Evolutionary conservation across 2,113 vertebrate genomes (phyloP).

Genomic region (Cyprinodon tularosa): DNA sequence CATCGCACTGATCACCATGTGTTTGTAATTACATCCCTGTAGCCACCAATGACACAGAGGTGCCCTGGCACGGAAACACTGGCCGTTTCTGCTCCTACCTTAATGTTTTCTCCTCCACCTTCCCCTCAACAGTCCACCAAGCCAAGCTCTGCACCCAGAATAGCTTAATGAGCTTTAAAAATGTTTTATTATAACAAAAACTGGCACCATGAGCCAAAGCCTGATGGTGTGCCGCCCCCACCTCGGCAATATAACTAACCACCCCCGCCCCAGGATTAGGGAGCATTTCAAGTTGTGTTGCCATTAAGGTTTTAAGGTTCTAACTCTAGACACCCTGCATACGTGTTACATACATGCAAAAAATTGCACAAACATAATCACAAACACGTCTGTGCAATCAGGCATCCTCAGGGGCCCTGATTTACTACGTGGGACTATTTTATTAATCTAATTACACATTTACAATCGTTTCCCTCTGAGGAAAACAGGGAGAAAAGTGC

Average conservation of each 20-base stretch:
- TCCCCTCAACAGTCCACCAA: slow-evolving; percentile 19
- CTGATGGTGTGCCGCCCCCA: slow-evolving; percentile 40
- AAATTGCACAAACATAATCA: slow-evolving; percentile 27
- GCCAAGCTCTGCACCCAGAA: slow-evolving; percentile 69
- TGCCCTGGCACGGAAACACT: slow-evolving; percentile 68
- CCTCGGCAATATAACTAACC: slow-evolving; percentile 45
- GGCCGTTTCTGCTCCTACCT: slow-evolving; percentile 48
- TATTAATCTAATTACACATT: slow-evolving; percentile 80
- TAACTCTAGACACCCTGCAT: slow-evolving; percentile 26
- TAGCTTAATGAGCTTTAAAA: slow-evolving; percentile 78
- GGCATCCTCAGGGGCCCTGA: slow-evolving; percentile 60
- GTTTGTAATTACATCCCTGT: slow-evolving; percentile 70
- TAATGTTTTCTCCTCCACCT: slow-evolving; percentile 32
- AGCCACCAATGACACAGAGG: slow-evolving; percentile 73
- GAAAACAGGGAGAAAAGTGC: slow-evolving; percentile 71
- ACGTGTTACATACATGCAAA: slow-evolving; percentile 30
- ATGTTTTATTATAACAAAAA: slow-evolving; percentile 71
- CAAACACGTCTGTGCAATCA: slow-evolving; percentile 42
- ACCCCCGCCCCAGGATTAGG: slow-evolving; percentile 31
- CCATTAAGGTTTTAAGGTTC: slow-evolving; percentile 53
- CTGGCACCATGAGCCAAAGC: slow-evolving; percentile 52
- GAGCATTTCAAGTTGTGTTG: slow-evolving; percentile 60
- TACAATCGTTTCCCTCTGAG: slow-evolving; percentile 69
- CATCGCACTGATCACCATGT: slow-evolving; percentile 74
- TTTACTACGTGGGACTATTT: slow-evolving; percentile 75